Evolutionary conservation across 2,113 vertebrate genomes (phyloP), one percentile per base, ranked within the genome.

Genomic region (Orcinus orca): DNA sequence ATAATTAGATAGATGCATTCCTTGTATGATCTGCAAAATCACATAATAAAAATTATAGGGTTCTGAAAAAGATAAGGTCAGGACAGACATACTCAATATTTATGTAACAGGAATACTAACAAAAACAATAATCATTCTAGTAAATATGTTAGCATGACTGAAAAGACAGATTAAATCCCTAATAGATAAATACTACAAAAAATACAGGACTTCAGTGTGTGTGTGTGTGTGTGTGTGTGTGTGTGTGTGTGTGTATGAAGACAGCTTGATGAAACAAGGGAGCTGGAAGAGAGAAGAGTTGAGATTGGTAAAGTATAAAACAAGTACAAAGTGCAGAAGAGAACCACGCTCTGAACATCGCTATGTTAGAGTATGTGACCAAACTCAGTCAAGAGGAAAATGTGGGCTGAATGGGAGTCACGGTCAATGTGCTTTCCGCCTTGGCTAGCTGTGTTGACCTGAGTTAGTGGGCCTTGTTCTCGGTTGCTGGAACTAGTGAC

Each of bases 341-440:
- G 63, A 68, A n/a, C 0, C 13, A 5, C 0, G 3, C 23, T 25
- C 7, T 6, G 21, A 31, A n/a, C 21, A 41, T 4, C 8, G 14
- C 1, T 3, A 7, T 3, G 36, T 31, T 60, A 7, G 11, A 31
- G 47, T 2, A 11, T 7, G 8, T 6, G 23, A 60, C 25, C n/a
- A 29, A 5, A 17, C 1, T 11, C n/a, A 23, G 17, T 18, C 23
- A 29, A 21, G 15, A 31, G 44, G 17, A 65, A n/a, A 53, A 5
- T 1, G 7, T 10, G 41, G 65, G 41, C 25, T 33, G 23, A n/a
- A 29, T 3, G 18, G 62, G 18, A 11, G 13, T 33, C 5, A 0
- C 1, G 9, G 29, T 13, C 13, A 12, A 21, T 5, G 3, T 0
- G 1, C 2, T 36, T 41, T 13, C 9, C 6, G 12, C 50, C 38